phyloP scores from a whole-genome alignment of 2,113 vertebrate species.

The Scophthalmus maximus region DNA sequence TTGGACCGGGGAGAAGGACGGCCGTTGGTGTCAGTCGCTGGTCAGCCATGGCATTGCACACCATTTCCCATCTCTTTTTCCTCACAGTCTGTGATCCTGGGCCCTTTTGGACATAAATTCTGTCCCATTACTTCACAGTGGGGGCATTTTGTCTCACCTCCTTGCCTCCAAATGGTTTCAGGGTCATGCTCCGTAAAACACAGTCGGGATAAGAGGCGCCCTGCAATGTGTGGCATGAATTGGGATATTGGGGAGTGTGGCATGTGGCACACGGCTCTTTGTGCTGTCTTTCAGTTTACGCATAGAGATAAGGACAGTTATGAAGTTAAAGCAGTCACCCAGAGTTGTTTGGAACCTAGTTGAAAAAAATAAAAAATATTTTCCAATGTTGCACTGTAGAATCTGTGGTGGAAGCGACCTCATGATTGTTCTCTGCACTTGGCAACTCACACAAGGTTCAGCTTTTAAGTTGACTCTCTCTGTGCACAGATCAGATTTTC shows the following conservation, averaged over 20 bases:
- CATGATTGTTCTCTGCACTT: no score
- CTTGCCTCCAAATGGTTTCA: slow-evolving; percentile 6
- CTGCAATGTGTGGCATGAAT: background rate
- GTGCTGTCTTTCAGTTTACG: background rate
- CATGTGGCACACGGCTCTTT: background rate
- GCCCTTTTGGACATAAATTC: background rate
- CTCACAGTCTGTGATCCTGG: background rate
- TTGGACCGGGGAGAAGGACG: background rate
- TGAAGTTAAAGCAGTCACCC: no score
- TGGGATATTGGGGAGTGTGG: background rate
- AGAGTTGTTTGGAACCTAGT: no score
- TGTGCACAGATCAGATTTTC: no score
- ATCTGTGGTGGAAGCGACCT: no score
- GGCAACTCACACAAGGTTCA: no score
- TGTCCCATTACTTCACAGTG: slow-evolving; percentile 1
- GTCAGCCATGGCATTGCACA: background rate
- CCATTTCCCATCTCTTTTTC: background rate
- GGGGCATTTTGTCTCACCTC: slow-evolving; percentile 13
- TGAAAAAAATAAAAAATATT: no score
- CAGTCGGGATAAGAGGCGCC: background rate
- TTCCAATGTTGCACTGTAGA: no score
- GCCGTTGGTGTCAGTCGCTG: background rate
- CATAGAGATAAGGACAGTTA: no score
- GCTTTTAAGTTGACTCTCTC: no score
- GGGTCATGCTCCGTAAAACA: slow-evolving; percentile 8